Base-by-base conservation (phyloP, 2,888 invertebrate species). In the Helobdella robusta region DNA sequence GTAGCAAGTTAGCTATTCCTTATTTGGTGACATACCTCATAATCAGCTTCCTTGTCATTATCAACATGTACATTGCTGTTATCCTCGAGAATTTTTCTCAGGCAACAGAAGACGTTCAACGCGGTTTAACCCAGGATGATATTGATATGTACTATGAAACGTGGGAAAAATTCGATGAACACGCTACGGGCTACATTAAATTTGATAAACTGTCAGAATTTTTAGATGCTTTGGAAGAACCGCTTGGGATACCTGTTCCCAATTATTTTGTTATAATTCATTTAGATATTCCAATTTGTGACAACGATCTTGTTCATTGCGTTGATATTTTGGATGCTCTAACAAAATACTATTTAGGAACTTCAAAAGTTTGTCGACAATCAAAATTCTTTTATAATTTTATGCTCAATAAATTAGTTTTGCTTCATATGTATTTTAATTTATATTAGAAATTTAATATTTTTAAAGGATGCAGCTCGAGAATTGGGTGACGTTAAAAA, bases 61-160 rank as follows among this genome's bases (percentile, higher is more conserved):
- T 95, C 83, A 97, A 97, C 86, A 95, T 97, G 95, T 95, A 95
- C 85, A 97, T 97, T 83, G 95, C 95, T 78, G 95, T 97, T 81
- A 97, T 97, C 81, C 86, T 97, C 83, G 95, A 95, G 83, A 97
- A 97, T 82, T 97, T 95, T 83, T 93, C 92, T 73, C 92, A 91
- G 75, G 97, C 95, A 71, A 95, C 94, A 69, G 95, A 97, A 82
- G 95, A 97, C 81, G 95, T 97, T 70, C 81, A 82, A 72, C 80
- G 81, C 71, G 82, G 79, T 1, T 85, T 95, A 70, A 95, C 95
- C 66, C 94, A 94, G 80, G 95, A 97, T 82, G 97, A 97, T 82
- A 95, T 95, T 83, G 95, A 97, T 70, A 93, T 95, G 93, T 97
- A 94, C 83, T 97, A 97, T 81, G 95, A 95, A 83, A 93, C 94